phyloP scores from a whole-genome alignment of 1,140 invertebrate species.

The Brachionus manjavacas region DNA sequence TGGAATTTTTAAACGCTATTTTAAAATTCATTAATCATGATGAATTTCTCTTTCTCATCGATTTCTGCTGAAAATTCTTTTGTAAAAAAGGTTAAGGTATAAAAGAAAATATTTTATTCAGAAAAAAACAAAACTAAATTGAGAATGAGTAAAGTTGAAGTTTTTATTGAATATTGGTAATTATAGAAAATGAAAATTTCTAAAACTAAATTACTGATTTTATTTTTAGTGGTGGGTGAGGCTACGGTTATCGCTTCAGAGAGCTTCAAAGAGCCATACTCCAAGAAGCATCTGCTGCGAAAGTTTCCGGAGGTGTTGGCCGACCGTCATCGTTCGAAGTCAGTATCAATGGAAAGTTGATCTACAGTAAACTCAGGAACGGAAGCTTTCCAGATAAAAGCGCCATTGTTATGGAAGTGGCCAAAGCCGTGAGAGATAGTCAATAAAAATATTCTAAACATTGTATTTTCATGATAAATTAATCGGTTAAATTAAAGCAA shows the following conservation, averaged over 20 bases:
- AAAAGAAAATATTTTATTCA: neutral
- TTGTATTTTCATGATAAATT: neutral
- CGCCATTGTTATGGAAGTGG: neutral
- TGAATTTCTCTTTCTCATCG: neutral
- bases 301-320: neutral
- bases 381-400: neutral
- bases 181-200: neutral
- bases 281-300: conserved; percentile 14
- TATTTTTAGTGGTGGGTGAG: conserved; percentile 27
- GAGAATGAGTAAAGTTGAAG: neutral
- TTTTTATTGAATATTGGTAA: conserved; percentile 24
- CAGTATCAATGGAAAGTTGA: neutral
- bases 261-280: neutral
- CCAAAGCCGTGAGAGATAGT: neutral
- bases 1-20: neutral
- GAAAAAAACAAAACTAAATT: neutral
- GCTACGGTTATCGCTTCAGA: conserved; percentile 24
- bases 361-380: conserved; percentile 11
- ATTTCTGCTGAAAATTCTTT: too few relatives aligned
- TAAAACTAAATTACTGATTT: neutral
- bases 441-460: neutral
- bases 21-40: neutral
- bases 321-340: conserved; percentile 36
- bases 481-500: neutral
- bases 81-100: too few relatives aligned